Evolutionary conservation across 2,888 invertebrate genomes (phyloP).

Genomic region (Pandemis heparana): DNA sequence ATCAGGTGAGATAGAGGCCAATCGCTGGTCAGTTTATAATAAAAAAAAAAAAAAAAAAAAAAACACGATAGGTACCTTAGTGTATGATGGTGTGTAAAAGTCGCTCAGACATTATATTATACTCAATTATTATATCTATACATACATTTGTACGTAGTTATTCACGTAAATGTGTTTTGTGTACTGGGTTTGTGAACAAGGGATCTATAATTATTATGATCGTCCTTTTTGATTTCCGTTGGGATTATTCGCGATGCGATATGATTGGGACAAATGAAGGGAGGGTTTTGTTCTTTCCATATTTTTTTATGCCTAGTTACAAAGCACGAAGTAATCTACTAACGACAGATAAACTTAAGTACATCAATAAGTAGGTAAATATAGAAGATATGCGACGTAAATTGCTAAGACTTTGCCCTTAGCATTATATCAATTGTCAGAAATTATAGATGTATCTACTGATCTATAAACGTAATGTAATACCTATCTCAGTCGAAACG

Average conservation of each 20-base stretch:
- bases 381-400: too few relatives aligned
- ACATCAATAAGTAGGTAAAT: neutral
- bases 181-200: too few relatives aligned
- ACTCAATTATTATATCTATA: neutral
- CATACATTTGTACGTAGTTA: neutral
- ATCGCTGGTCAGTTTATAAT: too few relatives aligned
- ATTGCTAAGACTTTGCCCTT: constrained; percentile 21
- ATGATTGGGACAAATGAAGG: neutral
- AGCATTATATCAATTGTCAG: neutral
- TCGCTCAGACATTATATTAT: too few relatives aligned
- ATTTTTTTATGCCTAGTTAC: neutral
- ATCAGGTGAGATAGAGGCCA: too few relatives aligned
- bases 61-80: too few relatives aligned
- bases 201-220: neutral
- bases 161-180: neutral
- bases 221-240: constrained; percentile 1
- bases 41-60: too few relatives aligned
- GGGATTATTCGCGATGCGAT: neutral
- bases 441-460: neutral
- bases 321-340: neutral
- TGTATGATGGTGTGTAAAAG: too few relatives aligned
- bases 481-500: too few relatives aligned
- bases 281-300: neutral
- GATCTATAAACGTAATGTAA: too few relatives aligned
- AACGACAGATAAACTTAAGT: neutral